A percentile compares a stretch with the other conserved stretches of the same genome.
phyloP scores from a whole-genome alignment of 2,797 vertebrate genomes.

The Taeniopygia guttata region DNA sequence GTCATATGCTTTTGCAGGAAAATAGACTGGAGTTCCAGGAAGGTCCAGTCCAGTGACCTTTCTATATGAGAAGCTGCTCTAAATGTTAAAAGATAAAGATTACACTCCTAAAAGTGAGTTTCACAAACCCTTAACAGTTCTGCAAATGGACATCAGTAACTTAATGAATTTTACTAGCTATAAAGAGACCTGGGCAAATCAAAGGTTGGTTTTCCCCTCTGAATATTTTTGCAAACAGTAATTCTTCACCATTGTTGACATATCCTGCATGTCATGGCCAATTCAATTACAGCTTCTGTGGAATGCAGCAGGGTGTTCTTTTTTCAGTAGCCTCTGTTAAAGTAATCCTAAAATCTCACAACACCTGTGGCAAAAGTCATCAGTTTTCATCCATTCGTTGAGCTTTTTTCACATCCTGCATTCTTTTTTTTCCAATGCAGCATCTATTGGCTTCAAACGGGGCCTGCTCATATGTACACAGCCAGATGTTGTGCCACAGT shows the following conservation, averaged over 20 bases:
- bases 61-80: background rate
- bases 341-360: background rate
- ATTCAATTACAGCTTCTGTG: background rate
- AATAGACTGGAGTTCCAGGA: background rate
- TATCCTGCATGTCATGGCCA: background rate
- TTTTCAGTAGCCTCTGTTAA: background rate
- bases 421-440: background rate
- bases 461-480: rapidly evolving
- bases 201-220: background rate
- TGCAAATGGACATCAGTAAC: background rate
- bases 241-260: background rate
- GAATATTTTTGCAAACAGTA: background rate
- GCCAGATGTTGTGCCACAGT: background rate
- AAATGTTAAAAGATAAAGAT: background rate
- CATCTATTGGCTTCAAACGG: background rate
- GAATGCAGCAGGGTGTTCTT: background rate
- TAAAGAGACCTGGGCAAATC: background rate
- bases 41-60: background rate
- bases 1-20: background rate
- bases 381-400: background rate
- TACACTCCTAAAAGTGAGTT: background rate
- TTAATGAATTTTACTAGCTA: background rate
- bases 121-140: background rate
- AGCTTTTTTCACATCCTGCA: background rate
- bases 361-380: background rate